A percentile compares a stretch with the other conserved stretches of the same genome.
phyloP scores from a whole-genome alignment of 2,113 vertebrate species.

The Lagenorhynchus albirostris region DNA sequence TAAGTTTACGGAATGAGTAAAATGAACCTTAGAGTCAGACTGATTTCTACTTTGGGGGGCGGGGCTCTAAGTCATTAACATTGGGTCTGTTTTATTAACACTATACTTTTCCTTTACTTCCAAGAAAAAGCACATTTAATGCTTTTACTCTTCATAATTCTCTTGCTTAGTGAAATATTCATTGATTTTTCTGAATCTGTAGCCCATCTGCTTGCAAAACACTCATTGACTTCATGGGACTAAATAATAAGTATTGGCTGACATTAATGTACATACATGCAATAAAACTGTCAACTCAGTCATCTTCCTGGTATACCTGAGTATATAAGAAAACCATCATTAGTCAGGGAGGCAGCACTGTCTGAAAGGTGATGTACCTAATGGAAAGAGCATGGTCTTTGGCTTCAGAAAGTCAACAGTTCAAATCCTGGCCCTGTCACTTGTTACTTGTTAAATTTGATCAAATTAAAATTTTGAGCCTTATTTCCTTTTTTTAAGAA shows the following conservation, averaged over 20 bases:
- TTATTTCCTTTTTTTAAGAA: background rate
- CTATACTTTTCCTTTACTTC: conserved; percentile 53
- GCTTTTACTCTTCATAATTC: conserved; percentile 62
- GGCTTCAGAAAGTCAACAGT: background rate
- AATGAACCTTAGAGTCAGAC: background rate
- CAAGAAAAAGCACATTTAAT: conserved; percentile 63
- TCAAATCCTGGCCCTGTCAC: background rate
- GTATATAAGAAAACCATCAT: background rate
- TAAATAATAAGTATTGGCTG: conserved; percentile 59
- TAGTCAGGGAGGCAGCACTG: conserved; percentile 20
- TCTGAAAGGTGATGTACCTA: background rate
- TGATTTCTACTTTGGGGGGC: conserved; percentile 27
- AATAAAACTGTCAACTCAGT: conserved; percentile 67
- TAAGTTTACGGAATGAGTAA: conserved; percentile 30
- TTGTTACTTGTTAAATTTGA: background rate
- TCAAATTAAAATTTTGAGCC: background rate
- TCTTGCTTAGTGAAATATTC: conserved; percentile 64
- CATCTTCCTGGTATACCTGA: conserved; percentile 36
- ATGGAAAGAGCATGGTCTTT: background rate
- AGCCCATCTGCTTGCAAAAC: conserved; percentile 62
- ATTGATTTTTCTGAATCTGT: conserved; percentile 71
- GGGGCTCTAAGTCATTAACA: conserved; percentile 23
- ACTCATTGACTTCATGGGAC: conserved; percentile 61
- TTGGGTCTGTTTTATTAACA: conserved; percentile 46
- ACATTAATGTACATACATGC: conserved; percentile 65